Base-by-base conservation (phyloP, 2,888 invertebrate species). In the Cosmorhoe ocellata region DNA sequence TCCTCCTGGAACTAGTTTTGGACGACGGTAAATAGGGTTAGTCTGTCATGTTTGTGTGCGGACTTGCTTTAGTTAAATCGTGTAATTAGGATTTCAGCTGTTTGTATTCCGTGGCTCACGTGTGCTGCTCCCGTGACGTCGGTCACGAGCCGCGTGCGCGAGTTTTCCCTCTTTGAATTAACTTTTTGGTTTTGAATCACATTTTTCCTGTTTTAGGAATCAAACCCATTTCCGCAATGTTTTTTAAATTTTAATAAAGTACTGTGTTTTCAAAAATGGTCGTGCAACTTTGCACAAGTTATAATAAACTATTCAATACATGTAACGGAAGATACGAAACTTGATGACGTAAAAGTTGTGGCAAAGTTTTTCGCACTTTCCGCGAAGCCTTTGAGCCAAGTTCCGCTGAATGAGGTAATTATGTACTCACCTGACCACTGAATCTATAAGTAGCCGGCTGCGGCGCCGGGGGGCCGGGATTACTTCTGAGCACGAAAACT, bases 1-100 rank as follows among this genome's bases (percentile, higher is more conserved):
- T 44, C 50, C 50, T 30, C 26, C n/a, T 31, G 31, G 34, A 50
- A 50, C 50, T 44, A 50, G 39, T 50, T 50, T 18, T 13, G 34
- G 44, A 44, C 44, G 44, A 39, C 50, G 13, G 30, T 50, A 40
- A 43, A 44, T 34, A 36, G 39, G 44, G 50, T 40, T 22, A 42
- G 31, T 49, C 39, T 28, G 39, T 30, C 50, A 24, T 34, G 44
- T 42, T 48, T 41, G 32, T 30, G 31, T 28, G 30, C 11, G 40
- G 26, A 9, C 39, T 13, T n/a, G 27, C 26, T 39, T 32, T 12
- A 38, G 9, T 36, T 28, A 9, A 33, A 26, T n/a, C 33, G 27
- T 27, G 32, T 33, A 18, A 46, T 39, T 39, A 39, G 27, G 14
- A 33, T 33, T 27, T 32, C 6, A 18, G 33, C n/a, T 33, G 26